A percentile compares a stretch with the other conserved stretches of the same genome.
These are phyloP conservation scores for Spilosoma lubricipeda DNA, from an alignment of 2,888 invertebrate genomes.

Conservation along the genomic window DNA sequence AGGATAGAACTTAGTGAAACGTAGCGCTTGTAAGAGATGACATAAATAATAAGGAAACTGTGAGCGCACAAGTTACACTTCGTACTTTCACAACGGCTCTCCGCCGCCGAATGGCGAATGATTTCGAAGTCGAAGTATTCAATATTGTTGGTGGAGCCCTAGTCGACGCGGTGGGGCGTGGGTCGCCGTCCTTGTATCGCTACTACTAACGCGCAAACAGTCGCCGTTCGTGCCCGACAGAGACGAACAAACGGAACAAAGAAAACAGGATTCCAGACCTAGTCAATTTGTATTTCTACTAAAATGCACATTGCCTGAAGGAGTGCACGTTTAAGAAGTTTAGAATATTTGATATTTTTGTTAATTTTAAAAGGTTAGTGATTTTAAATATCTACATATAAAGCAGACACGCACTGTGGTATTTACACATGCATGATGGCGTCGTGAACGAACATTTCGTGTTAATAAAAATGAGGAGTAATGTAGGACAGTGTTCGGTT, in stretches of 20 bases:
- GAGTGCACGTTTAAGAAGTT: conserved; percentile 60
- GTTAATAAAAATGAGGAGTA: conserved; percentile 17
- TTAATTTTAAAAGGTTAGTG: conserved; percentile 70
- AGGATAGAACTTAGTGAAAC: conserved; percentile 29
- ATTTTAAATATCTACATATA: conserved; percentile 57
- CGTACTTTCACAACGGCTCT: conserved; percentile 47
- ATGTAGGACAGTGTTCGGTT: conserved; percentile 42
- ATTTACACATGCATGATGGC: conserved; percentile 55
- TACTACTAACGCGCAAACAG: conserved; percentile 56
- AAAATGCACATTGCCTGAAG: conserved; percentile 56
- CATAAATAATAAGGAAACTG: conserved; percentile 19
- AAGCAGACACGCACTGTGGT: conserved; percentile 34
- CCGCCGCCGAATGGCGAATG: conserved; percentile 67
- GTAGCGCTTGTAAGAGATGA: conserved; percentile 24
- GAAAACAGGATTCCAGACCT: conserved; percentile 52
- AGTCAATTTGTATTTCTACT: conserved; percentile 51
- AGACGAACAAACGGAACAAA: conserved; percentile 66
- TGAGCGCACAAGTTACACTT: conserved; percentile 27
- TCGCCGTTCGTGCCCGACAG: conserved; percentile 67
- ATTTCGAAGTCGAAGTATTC: conserved; percentile 33
- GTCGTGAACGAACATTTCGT: conserved; percentile 44
- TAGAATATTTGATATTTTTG: conserved; percentile 50
- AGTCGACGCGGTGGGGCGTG: conserved; percentile 65
- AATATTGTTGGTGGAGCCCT: conserved; percentile 53
- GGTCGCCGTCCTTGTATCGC: conserved; percentile 59